Evolutionary conservation across 2,113 vertebrate genomes (phyloP), one percentile per base, ranked within the genome.

Genomic region (Neolamprologus cancellatus): DNA sequence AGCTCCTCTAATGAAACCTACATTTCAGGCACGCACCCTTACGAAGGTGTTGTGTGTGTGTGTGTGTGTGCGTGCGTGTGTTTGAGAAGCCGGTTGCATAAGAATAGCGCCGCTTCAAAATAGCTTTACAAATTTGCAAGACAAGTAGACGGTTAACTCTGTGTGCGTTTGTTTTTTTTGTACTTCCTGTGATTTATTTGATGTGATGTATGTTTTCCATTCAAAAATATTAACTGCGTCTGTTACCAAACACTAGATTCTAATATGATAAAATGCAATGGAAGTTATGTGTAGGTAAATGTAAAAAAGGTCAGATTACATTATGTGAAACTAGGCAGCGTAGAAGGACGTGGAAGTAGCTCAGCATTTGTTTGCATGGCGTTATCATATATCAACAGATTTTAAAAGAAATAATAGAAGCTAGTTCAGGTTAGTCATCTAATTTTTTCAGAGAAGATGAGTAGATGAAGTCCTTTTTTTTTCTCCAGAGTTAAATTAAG

Each of bases 1-100:
- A 92, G 87, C 84, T 93, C 83, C 82, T 92, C 83, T 95, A 94
- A 95, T 95, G 95, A 95, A 95, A 87, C 95, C 95, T 95, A 93
- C 93, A 94, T 96, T 94, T 92, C 85, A 88, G 64, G 79, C 78
- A 78, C 82, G 39, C 82, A 88, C 84, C 81, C 74, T 14, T 18
- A 84, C 83, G 8, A 88, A 84, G 87, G 48, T 94, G 85, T 90
- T 88, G 81, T 87, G 80, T 74, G 59, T 34, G 46, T 44, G 54
- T 5, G 44, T 41, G 54, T 3, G 46, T 2, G 57, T 1, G 57
- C 0, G 57, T 3, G 15, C 2, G 8, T 46, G 69, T 74, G 69
- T 74, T 46, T 74, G 14, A 74, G 69, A 74, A 25, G 20, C 66
- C 39, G 20, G 39, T 41, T 74, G 66, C 39, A 74, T 18, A 74